A percentile compares a stretch with the other conserved stretches of the same genome.
phyloP scores from a whole-genome alignment of 2,797 vertebrate species.

The Oophaga sylvatica region DNA sequence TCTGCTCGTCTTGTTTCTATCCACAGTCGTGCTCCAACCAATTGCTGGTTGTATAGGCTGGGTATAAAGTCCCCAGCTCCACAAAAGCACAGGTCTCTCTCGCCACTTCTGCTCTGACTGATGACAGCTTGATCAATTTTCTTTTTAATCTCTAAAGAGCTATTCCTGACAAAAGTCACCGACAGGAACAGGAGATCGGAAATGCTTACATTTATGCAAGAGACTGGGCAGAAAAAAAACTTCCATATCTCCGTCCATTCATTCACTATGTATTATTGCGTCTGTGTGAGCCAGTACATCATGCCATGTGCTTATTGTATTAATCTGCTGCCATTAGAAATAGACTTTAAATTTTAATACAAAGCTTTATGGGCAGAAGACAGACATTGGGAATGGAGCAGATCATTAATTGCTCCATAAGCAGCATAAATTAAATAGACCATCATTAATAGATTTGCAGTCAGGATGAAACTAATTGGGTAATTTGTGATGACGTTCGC shows the following conservation, averaged over 20 bases:
- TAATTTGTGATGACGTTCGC: not conserved
- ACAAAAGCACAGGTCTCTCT: constrained; percentile 49
- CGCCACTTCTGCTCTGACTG: constrained; percentile 54
- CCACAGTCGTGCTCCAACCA: constrained; percentile 66
- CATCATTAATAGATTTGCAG: not conserved
- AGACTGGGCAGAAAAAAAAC: not conserved
- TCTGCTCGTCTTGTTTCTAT: constrained; percentile 68
- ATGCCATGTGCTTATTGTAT: not conserved
- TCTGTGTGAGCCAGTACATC: not conserved
- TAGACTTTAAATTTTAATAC: constrained; percentile 5
- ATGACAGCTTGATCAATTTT: constrained; percentile 64
- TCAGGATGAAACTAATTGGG: not conserved
- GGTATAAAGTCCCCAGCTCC: constrained; percentile 64
- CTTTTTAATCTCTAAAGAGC: constrained; percentile 59
- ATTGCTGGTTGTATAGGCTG: constrained; percentile 68
- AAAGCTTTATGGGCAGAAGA: not conserved
- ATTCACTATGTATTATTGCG: constrained; percentile 29
- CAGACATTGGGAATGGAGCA: not conserved
- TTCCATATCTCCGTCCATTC: constrained; percentile 12
- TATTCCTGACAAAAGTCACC: constrained; percentile 17
- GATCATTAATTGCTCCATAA: not conserved
- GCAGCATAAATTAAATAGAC: not conserved
- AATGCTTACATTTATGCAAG: constrained; percentile 37
- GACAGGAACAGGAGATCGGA: constrained; percentile 21
- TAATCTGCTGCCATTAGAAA: not conserved